These are phyloP conservation scores for Suncus etruscus DNA, from an alignment of 2,113 vertebrate species.

Conservation along the genomic window DNA sequence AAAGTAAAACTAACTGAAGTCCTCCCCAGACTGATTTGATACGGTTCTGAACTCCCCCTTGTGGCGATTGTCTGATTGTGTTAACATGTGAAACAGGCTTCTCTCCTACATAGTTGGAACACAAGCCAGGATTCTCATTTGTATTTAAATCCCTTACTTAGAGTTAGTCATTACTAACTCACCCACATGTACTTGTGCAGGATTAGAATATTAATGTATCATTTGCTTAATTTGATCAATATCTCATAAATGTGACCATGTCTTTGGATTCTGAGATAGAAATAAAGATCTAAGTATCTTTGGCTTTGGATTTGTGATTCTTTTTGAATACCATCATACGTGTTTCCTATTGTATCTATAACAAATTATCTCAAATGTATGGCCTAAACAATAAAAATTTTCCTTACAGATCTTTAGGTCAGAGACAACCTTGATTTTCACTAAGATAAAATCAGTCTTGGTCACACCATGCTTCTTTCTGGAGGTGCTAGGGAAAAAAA, in stretches of 20 bases:
- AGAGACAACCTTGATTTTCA: not conserved
- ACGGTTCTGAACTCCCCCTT: not conserved
- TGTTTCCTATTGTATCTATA: not conserved
- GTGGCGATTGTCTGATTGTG: not conserved
- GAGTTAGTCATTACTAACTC: not conserved
- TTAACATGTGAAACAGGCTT: not conserved
- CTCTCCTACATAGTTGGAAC: not conserved
- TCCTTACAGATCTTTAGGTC: not conserved
- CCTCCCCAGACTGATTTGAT: not conserved
- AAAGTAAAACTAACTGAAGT: too few relatives aligned
- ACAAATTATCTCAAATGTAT: slow-evolving; percentile 14
- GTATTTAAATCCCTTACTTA: slow-evolving; percentile 11
- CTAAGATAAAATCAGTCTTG: not conserved
- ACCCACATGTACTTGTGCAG: not conserved
- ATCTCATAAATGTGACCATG: not conserved
- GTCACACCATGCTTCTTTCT: not conserved
- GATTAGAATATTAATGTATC: not conserved
- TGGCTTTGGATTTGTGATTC: slow-evolving; percentile 36
- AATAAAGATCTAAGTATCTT: not conserved
- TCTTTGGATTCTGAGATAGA: slow-evolving; percentile 36
- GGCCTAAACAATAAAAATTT: not conserved
- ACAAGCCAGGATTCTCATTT: not conserved
- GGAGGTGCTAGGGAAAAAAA: not conserved
- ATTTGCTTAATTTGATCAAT: not conserved
- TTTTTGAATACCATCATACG: not conserved